These are phyloP conservation scores for Smutsia temminckii DNA, from an alignment of 2,797 vertebrate genomes.

Conservation along the genomic window DNA sequence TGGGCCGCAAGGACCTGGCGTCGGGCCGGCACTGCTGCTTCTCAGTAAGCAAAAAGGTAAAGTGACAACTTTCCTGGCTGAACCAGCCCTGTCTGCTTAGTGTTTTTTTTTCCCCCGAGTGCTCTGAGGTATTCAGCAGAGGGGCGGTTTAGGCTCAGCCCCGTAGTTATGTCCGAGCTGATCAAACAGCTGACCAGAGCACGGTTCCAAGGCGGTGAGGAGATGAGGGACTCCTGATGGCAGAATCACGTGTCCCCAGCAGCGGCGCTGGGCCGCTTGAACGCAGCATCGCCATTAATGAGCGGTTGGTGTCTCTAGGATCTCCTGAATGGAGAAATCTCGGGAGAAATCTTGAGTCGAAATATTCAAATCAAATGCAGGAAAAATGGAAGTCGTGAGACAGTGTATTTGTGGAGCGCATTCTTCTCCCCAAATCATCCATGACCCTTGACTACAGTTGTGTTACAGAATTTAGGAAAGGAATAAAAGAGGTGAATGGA, in stretches of 20 bases:
- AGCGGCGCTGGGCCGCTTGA: background rate
- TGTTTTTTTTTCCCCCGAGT: background rate
- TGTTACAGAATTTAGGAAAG: background rate
- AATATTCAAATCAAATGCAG: conserved; percentile 8
- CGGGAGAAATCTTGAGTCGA: background rate
- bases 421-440: background rate
- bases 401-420: background rate
- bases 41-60: conserved; percentile 96
- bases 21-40: conserved; percentile 82
- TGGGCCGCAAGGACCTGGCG: conserved; percentile 60
- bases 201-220: background rate
- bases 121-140: background rate
- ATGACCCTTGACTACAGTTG: background rate
- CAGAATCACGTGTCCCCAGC: background rate
- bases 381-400: background rate
- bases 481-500: background rate
- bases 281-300: background rate
- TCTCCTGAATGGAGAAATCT: background rate
- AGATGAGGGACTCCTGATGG: background rate
- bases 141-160: background rate
- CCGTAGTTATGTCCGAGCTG: background rate
- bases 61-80: background rate
- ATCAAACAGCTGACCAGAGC: background rate
- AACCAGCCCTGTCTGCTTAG: background rate
- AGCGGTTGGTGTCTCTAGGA: background rate